phyloP scores from a whole-genome alignment of 2,888 invertebrate genomes.

The Lochmaea crataegi region DNA sequence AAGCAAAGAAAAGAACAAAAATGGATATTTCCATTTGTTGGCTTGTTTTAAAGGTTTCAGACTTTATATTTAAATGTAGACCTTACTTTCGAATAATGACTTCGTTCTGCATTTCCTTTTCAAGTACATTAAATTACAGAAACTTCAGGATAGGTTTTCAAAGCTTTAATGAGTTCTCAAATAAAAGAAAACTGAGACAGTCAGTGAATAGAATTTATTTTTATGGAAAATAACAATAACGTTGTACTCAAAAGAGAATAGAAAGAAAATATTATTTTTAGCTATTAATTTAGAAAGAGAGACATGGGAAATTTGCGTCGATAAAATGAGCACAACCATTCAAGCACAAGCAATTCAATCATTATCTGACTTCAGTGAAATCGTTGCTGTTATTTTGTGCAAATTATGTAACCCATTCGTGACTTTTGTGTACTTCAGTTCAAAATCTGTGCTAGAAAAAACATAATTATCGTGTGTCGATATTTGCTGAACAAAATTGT shows the following conservation, averaged over 20 bases:
- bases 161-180: background rate
- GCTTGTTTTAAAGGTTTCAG: background rate
- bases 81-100: conserved; percentile 13
- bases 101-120: conserved; percentile 10
- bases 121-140: background rate
- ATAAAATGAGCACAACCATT: too few species aligned
- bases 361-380: too few species aligned
- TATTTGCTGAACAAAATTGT: too few species aligned
- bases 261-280: background rate
- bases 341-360: too few species aligned
- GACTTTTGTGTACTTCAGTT: too few species aligned
- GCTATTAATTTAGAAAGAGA: too few species aligned
- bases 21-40: conserved; percentile 2
- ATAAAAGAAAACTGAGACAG: background rate
- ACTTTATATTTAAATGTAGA: conserved; percentile 6
- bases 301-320: too few species aligned
- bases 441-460: too few species aligned
- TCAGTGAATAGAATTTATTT: background rate
- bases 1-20: conserved; percentile 3
- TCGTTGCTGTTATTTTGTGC: too few species aligned
- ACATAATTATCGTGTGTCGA: too few species aligned
- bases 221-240: background rate
- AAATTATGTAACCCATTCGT: too few species aligned
- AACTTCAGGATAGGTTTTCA: background rate
- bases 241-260: too few species aligned